phyloP scores from a whole-genome alignment of 1,140 invertebrate species.

The Bombus difficillimus region DNA sequence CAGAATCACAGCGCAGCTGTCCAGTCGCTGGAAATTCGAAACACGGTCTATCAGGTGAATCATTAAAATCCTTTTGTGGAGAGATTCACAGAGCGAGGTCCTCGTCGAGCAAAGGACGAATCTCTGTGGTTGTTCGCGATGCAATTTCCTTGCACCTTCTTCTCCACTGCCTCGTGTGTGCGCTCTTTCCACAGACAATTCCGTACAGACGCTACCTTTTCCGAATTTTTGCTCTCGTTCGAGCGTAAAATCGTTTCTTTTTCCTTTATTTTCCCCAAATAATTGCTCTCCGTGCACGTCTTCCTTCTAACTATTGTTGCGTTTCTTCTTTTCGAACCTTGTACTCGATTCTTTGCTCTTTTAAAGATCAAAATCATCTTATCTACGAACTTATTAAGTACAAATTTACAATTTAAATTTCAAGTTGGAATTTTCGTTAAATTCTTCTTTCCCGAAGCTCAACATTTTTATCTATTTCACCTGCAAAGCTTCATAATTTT shows the following conservation, averaged over 20 bases:
- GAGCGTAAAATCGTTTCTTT: not conserved
- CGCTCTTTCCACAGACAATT: not conserved
- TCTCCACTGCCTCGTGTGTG: not conserved
- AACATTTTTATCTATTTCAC: no score
- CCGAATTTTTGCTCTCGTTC: not conserved
- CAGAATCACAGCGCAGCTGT: not conserved
- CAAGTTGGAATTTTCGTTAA: no score
- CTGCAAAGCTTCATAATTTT: no score
- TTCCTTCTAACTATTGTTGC: not conserved
- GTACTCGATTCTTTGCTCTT: not conserved
- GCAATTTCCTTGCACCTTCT: slow-evolving; percentile 24
- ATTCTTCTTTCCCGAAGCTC: no score
- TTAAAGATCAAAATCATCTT: no score
- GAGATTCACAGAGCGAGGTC: slow-evolving; percentile 1
- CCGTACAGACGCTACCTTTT: not conserved
- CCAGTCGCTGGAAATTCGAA: slow-evolving; percentile 1
- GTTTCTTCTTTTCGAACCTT: not conserved
- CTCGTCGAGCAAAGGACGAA: slow-evolving; percentile 10
- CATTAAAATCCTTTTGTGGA: slow-evolving; percentile 45
- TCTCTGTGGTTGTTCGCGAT: not conserved
- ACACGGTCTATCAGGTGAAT: slow-evolving; percentile 20
- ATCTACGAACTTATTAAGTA: no score
- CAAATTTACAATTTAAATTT: no score
- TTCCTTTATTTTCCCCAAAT: not conserved
- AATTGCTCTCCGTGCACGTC: not conserved